These are phyloP conservation scores for Paguma larvata DNA, from an alignment of 2,797 vertebrate species.

Conservation along the genomic window DNA sequence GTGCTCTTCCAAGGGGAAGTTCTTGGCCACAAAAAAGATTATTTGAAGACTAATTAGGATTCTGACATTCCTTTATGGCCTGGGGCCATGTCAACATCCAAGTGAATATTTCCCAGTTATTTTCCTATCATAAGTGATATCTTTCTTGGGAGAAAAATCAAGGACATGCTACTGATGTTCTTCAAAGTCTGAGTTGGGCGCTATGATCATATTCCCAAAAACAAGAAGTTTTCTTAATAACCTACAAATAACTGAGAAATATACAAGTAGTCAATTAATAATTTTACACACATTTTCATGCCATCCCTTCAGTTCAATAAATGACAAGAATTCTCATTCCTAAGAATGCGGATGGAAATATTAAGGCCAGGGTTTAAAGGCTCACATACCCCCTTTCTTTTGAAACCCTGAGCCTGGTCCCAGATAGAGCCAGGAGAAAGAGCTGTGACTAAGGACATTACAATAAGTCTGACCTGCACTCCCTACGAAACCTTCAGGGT, in stretches of 20 bases:
- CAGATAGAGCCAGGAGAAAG: constrained; percentile 63
- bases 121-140: constrained; percentile 62
- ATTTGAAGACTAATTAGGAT: constrained; percentile 69
- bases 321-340: constrained; percentile 49
- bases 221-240: constrained; percentile 53
- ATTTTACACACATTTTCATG: constrained; percentile 46
- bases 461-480: constrained; percentile 63
- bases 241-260: constrained; percentile 55
- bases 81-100: constrained; percentile 57
- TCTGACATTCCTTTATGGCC: constrained; percentile 64
- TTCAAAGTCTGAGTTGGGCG: constrained; percentile 65
- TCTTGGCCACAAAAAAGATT: constrained; percentile 51
- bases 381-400: constrained; percentile 55
- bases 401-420: constrained; percentile 50
- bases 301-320: constrained; percentile 23
- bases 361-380: constrained; percentile 27
- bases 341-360: constrained; percentile 58
- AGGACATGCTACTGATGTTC: constrained; percentile 7
- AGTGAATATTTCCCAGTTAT: constrained; percentile 54
- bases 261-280: neutral
- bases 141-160: constrained; percentile 55
- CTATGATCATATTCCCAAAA: constrained; percentile 42
- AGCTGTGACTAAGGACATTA: constrained; percentile 50
- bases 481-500: constrained; percentile 67
- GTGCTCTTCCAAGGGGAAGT: constrained; percentile 66